Evolutionary conservation across 1,140 invertebrate genomes (phyloP), one percentile per base, ranked within the genome.

Genomic region (Drosophila tropicalis): DNA sequence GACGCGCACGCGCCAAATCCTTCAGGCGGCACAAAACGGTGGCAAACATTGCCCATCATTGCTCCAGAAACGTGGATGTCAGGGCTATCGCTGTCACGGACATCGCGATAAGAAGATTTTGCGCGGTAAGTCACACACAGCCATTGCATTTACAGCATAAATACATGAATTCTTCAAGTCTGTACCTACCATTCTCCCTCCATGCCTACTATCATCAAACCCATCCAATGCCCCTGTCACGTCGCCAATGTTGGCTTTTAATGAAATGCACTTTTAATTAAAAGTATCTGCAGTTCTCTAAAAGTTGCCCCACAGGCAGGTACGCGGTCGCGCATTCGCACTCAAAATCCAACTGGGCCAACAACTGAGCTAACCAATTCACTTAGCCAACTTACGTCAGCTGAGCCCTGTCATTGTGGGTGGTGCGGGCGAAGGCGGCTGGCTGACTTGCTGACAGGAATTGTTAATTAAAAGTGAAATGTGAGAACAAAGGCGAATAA

Each of bases 41-140:
- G 96, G 96, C 65, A 94, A 93, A 72, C 95, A 95, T 72, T 97
- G 96, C 91, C 96, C 96, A 0, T 94, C 95, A 15, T 91, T 96
- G 67, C 92, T 95, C 61, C 96, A 97, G 89, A 94, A 95, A 63
- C 92, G 96, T 17, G 95, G 94, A 1, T 97, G 96, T 90, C 95
- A 96, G 81, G 95, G 95, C 47, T 95, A 94, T 22, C 94, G 94
- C 1, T 96, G 96, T 79, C 93, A 95, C 19, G 93, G 94, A 41
- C 94, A 95, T 81, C 94, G 94, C 13, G 94, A 95, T 83, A 93
- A 94, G 71, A 91, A 89, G 56, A 95, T 95, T 15, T 91, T 96
- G 58, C 94, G 95, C 93, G 96, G 96, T 96, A 90, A 93, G 92
- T 72, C 56, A 58, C 29, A 36, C 25, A n/a, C 13, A n/a, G 25